Base-by-base conservation (phyloP, 2,113 vertebrate species). In the Cyprinodon tularosa region DNA sequence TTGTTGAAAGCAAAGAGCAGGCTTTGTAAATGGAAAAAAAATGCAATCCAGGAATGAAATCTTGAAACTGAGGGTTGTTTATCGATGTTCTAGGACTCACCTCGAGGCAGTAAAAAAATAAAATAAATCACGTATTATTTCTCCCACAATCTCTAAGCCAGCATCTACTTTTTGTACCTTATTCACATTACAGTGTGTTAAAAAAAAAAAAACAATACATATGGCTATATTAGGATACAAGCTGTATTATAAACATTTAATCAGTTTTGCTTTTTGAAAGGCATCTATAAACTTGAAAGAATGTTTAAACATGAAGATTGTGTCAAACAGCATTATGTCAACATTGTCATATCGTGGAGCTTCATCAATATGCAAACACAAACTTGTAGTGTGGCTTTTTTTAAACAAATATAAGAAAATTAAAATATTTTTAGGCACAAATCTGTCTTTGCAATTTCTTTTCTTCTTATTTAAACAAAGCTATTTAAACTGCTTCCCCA, bases 401-500 rank as follows among this genome's bases (percentile, higher is more conserved):
- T 79, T 59, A 29, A 29, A 29, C 85, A 81, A 80, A 88, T 76
- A 74, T 14, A 67, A 66, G 71, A 42, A 85, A 88, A 89, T 29
- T 84, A 86, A 91, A 90, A 66, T n/a, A 63, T 62, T 81, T 86
- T 74, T 85, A 73, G 4, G 48, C 48, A 50, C 29, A 29, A 29
- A 29, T 29, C 29, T 29, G 29, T 29, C 29, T 29, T 29, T 29
- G 29, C 29, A 29, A 29, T 29, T 29, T 29, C 29, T 29, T 29
- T 29, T 29, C 29, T 29, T 29, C 71, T 40, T 84, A 83, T 82
- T 78, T 87, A 93, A 90, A 92, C 87, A 92, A 86, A 80, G 15
- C 71, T 82, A 82, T 85, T 86, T 77, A 87, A 79, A 80, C 84
- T 87, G 84, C 82, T 73, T 65, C 47, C 44, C 40, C 4, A 72